Evolutionary conservation across 1,140 invertebrate genomes (phyloP), one percentile per base, ranked within the genome.

Genomic region (Musca vetustissima): DNA sequence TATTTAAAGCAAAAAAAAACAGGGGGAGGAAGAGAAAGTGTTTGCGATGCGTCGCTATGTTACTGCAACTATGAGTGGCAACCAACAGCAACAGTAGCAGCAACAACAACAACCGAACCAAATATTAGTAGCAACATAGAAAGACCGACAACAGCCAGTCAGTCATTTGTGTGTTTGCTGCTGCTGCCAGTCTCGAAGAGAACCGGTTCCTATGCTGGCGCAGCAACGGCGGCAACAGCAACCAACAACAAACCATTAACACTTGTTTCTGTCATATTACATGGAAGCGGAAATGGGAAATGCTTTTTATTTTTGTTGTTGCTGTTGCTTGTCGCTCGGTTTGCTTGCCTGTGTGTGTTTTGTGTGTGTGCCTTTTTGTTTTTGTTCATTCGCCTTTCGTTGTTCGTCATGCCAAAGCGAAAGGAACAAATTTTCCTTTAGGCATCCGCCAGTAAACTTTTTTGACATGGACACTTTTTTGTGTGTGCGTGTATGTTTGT

Each of bases 231-330:
- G 13, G 13, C 36, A 43, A 13, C 28, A 36, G 43, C 57, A 61
- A 61, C 36, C 36, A 43, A 43, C 36, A 61, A 50, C 64, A 65
- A 65, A 55, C 66, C 66, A 50, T 55, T 53, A 53, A 67, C 66
- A 67, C 66, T 67, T 67, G 66, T 67, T 67, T 67, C 66, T 67
- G 66, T 67, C 66, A 67, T 50, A 67, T 65, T 65, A 65, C 43
- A 50, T 49, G 50, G 36, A 55, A 53, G 50, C 66, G 66, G 66
- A 67, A 65, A 55, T 67, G 50, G 15, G 32, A 17, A 21, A 48
- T 48, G 25, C 19, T 43, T 65, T 50, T 52, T 65, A 17, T 61
- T 61, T 7, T 61, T 61, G 25, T 48, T 65, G 64, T 50, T 66
- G 64, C 17, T 66, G 19, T 19, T 17, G 19, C 14, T 50, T 66